A percentile compares a stretch with the other conserved stretches of the same genome.
phyloP scores from a whole-genome alignment of 1,140 invertebrate species.

The Drosophila nannoptera region DNA sequence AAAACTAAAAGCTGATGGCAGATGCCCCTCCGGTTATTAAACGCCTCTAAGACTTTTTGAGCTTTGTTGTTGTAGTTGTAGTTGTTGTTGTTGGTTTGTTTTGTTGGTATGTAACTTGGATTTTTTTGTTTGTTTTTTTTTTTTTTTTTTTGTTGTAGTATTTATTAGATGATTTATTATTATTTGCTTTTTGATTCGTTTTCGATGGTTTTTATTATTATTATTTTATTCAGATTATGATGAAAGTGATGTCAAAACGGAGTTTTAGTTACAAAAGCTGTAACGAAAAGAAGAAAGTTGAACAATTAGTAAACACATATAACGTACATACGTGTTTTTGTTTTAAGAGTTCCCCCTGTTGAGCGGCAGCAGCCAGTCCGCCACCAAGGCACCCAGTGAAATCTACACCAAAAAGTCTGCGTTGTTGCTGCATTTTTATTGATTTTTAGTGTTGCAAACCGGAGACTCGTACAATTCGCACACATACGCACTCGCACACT shows the following conservation, averaged over 20 bases:
- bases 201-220: slow-evolving; percentile 77
- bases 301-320: slow-evolving; percentile 32
- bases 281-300: slow-evolving; percentile 76
- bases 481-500: slow-evolving; percentile 18
- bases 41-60: slow-evolving; percentile 69
- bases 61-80: slow-evolving; percentile 67
- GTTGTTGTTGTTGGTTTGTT: slow-evolving; percentile 43
- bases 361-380: not conserved
- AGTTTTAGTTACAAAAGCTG: slow-evolving; percentile 91
- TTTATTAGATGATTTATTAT: slow-evolving; percentile 70
- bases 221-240: slow-evolving; percentile 79
- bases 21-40: slow-evolving; percentile 37
- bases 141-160: slow-evolving; percentile 44
- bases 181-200: slow-evolving; percentile 75
- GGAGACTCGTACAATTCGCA: slow-evolving; percentile 64
- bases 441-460: slow-evolving; percentile 75
- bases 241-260: slow-evolving; percentile 80
- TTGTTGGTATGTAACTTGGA: slow-evolving; percentile 49
- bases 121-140: slow-evolving; percentile 52
- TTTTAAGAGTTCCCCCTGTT: slow-evolving; percentile 27
- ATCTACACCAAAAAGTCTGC: slow-evolving; percentile 61
- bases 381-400: slow-evolving; percentile 42
- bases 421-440: slow-evolving; percentile 67
- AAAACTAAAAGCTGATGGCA: slow-evolving; percentile 69
- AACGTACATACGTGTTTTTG: slow-evolving; percentile 14